Base-by-base conservation (phyloP, 1,140 invertebrate species). In the Amyelois transitella region DNA sequence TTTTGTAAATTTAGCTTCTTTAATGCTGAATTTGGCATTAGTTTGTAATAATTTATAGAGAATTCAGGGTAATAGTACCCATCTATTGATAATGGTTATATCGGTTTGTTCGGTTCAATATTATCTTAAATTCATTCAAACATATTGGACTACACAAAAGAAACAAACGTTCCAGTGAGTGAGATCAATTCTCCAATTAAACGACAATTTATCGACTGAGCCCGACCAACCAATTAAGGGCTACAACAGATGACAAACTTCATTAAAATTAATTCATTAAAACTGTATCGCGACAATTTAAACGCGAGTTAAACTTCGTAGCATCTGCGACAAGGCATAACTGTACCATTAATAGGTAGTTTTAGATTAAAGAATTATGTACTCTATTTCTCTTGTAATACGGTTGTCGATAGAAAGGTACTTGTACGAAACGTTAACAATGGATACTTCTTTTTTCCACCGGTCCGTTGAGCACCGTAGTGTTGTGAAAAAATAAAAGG, bases 401-500 rank as follows among this genome's bases (percentile, higher is more conserved):
- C 12, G 32, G 32, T 38, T 8, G n/a, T 38, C 8, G 32, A 38
- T 38, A 14, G n/a, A 38, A 38, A 14, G 7, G n/a, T 14, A 38
- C 32, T 38, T 38, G 51, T 49, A 43, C 18, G 28, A 53, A 62
- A 53, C 55, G 55, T 58, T 62, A 62, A 62, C 55, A 62, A 62
- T 54, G 55, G 25, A 48, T 18, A 45, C 43, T 55, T 53, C 52
- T 52, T 52, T 58, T 53, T 54, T 53, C 43, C 25, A 14, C 53
- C 25, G 22, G 32, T 22, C 51, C 48, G 43, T 43, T 44, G 51
- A 53, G 38, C 51, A 53, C 51, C 45, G 59, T 43, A 43, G 38
- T 50, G 55, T 58, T 58, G 52, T 43, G 55, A 62, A 62, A 62
- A 57, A 62, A 62, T 62, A 60, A 60, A 55, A 55, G 22, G 22